These are phyloP conservation scores for Microplitis manilae DNA, from an alignment of 2,888 invertebrate species.

Conservation along the genomic window DNA sequence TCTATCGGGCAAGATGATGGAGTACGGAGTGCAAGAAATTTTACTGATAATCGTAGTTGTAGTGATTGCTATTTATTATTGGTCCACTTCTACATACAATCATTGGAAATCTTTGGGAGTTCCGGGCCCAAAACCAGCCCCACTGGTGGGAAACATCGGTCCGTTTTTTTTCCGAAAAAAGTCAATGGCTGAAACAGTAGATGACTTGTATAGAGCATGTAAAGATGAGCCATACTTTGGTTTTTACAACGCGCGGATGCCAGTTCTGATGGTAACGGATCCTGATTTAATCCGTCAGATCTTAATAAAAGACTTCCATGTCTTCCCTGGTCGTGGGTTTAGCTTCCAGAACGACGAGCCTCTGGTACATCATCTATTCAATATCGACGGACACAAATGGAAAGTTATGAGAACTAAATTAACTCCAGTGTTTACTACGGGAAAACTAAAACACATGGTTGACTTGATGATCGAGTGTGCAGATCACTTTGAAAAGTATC, in stretches of 20 bases:
- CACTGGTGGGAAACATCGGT: background rate
- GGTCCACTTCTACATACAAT: background rate
- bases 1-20: background rate
- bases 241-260: background rate
- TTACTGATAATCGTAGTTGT: background rate
- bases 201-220: background rate
- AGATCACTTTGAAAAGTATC: constrained; percentile 65
- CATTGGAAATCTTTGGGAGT: background rate
- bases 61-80: background rate
- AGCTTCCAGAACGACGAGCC: constrained; percentile 48
- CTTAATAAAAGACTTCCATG: background rate
- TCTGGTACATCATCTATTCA: constrained; percentile 55
- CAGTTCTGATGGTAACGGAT: background rate
- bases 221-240: background rate
- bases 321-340: constrained; percentile 17
- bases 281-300: background rate
- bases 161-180: background rate
- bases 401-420: constrained; percentile 70
- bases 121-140: background rate
- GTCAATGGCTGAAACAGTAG: background rate
- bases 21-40: background rate
- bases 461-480: constrained; percentile 70
- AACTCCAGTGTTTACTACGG: constrained; percentile 70
- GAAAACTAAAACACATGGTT: constrained; percentile 71
- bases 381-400: constrained; percentile 70